phyloP scores from a whole-genome alignment of 2,888 invertebrate genomes.

The Fissipunctia ypsillon region DNA sequence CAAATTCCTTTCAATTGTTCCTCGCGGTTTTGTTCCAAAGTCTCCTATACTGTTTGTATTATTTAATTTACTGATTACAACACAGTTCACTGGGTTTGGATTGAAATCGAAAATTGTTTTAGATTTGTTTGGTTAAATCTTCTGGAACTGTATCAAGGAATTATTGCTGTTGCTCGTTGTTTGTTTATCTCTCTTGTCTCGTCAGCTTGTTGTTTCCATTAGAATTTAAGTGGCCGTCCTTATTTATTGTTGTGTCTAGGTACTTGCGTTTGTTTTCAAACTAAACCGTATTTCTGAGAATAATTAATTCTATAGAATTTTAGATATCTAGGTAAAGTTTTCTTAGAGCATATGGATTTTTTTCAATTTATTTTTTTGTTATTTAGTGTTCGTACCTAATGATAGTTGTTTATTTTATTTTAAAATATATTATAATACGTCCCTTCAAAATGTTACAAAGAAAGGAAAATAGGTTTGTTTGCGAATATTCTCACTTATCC shows the following conservation, averaged over 20 bases:
- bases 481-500: not conserved
- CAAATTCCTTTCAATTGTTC: conserved; percentile 63
- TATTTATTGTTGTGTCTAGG: conserved; percentile 18
- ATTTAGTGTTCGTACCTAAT: not conserved
- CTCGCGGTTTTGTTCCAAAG: conserved; percentile 59
- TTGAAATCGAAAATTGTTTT: conserved; percentile 69
- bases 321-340: not conserved
- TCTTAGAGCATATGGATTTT: not conserved
- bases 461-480: too few relatives aligned
- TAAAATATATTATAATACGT: not conserved
- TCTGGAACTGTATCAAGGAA: conserved; percentile 61
- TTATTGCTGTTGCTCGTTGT: conserved; percentile 58
- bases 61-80: conserved; percentile 70
- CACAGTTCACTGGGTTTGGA: conserved; percentile 61
- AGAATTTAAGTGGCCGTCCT: not conserved
- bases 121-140: conserved; percentile 66
- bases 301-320: not conserved
- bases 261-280: conserved; percentile 9
- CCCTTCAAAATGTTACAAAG: too few relatives aligned
- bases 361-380: not conserved
- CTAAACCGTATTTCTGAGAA: not conserved
- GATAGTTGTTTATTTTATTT: too few relatives aligned
- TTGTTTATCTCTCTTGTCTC: conserved; percentile 53
- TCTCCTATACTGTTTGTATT: conserved; percentile 61
- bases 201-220: conserved; percentile 40